A percentile compares a stretch with the other conserved stretches of the same genome.
phyloP scores from a whole-genome alignment of 2,113 vertebrate species.

The Myotis brandtii region DNA sequence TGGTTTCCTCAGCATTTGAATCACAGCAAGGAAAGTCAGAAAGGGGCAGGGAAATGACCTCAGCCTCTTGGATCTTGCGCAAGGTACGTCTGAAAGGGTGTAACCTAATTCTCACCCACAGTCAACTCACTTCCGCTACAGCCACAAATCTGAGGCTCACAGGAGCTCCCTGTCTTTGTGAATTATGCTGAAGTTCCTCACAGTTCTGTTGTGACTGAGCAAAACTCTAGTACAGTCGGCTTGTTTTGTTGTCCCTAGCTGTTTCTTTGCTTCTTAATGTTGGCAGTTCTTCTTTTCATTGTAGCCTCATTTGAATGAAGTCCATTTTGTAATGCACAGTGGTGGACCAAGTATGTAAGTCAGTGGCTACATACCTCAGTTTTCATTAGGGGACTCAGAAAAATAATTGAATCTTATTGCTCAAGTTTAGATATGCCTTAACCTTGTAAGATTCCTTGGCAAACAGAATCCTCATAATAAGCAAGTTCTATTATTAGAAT shows the following conservation, averaged over 20 bases:
- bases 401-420: conserved; percentile 20
- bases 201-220: background rate
- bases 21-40: background rate
- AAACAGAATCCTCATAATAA: conserved; percentile 30
- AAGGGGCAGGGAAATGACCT: background rate
- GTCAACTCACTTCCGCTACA: background rate
- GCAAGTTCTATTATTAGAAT: conserved; percentile 25
- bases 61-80: background rate
- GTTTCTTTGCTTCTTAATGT: background rate
- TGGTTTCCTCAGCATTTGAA: background rate
- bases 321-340: background rate
- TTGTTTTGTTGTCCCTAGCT: background rate
- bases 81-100: background rate
- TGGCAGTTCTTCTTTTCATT: background rate
- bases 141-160: background rate
- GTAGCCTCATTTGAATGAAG: background rate
- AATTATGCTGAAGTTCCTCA: background rate
- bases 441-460: background rate
- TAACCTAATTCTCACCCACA: background rate
- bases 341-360: background rate
- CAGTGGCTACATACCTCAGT: background rate
- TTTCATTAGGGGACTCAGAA: background rate
- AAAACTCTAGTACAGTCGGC: background rate
- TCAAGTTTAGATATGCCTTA: background rate
- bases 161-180: background rate